phyloP scores from a whole-genome alignment of 1,140 invertebrate genomes.

The Wasmannia auropunctata region DNA sequence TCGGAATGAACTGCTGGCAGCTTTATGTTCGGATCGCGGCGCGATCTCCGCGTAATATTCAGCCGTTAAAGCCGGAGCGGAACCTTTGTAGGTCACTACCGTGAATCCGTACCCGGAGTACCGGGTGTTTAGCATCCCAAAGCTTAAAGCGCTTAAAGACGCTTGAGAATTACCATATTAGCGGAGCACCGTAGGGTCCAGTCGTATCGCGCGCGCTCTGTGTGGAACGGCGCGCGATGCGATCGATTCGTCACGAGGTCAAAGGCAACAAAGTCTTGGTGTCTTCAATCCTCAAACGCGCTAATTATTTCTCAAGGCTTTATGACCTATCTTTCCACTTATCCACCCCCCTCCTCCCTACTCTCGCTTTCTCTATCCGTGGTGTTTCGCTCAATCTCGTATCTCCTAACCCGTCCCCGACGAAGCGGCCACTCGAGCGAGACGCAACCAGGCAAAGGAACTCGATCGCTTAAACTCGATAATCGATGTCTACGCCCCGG shows the following conservation, averaged over 20 bases:
- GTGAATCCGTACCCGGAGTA: constrained; percentile 6
- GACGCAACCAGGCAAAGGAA: not conserved
- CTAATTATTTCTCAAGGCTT: constrained; percentile 52
- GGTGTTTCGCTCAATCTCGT: constrained; percentile 9
- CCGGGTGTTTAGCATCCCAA: constrained; percentile 54
- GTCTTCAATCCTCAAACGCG: constrained; percentile 7
- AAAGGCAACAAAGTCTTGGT: not conserved
- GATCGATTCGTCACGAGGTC: constrained; percentile 27
- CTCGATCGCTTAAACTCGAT: constrained; percentile 45
- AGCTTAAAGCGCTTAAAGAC: constrained; percentile 60
- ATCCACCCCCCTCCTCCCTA: no score
- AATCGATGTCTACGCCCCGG: constrained; percentile 35
- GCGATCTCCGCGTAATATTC: constrained; percentile 50
- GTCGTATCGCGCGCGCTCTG: not conserved
- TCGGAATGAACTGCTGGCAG: constrained; percentile 15
- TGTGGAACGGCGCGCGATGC: not conserved
- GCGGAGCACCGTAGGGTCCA: not conserved
- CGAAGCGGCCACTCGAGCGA: not conserved
- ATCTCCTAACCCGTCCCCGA: constrained; percentile 33
- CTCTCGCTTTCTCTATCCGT: not conserved
- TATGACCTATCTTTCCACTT: not conserved
- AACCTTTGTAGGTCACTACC: constrained; percentile 62
- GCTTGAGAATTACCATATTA: constrained; percentile 65
- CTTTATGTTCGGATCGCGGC: constrained; percentile 38
- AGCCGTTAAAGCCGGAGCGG: constrained; percentile 32